These are phyloP conservation scores for Heterodera carotae DNA, from an alignment of 1,140 invertebrate species.

Conservation along the genomic window DNA sequence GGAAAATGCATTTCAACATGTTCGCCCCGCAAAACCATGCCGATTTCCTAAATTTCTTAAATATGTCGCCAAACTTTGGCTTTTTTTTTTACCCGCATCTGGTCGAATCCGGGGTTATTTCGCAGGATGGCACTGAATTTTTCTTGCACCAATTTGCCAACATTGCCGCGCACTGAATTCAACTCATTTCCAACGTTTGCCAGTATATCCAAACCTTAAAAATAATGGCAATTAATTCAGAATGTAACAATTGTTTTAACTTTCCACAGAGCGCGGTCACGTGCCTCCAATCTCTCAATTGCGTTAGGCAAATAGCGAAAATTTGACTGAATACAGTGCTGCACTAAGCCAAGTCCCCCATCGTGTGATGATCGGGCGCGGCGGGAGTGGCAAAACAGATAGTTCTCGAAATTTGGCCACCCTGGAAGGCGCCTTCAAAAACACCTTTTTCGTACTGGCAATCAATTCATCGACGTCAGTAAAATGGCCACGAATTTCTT, in stretches of 20 bases:
- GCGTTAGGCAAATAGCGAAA: too few relatives aligned
- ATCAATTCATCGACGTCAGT: not conserved
- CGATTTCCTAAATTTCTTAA: conserved; percentile 1
- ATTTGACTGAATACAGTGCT: not conserved
- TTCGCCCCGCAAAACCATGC: conserved; percentile 9
- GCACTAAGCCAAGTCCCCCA: conserved; percentile 22
- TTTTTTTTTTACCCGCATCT: not conserved
- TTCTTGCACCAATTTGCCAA: conserved; percentile 8
- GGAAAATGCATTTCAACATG: not conserved
- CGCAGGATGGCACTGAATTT: not conserved
- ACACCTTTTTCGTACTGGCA: conserved; percentile 22
- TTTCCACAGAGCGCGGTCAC: not conserved
- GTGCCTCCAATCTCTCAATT: not conserved
- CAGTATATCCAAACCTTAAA: conserved; percentile 14
- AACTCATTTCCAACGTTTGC: not conserved
- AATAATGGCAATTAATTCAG: not conserved
- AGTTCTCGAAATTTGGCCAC: conserved; percentile 2
- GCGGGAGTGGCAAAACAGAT: not conserved
- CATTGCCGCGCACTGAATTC: not conserved
- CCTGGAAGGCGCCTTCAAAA: conserved; percentile 17
- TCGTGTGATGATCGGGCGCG: conserved; percentile 12
- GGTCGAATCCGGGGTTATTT: not conserved
- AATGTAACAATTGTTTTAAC: not conserved
- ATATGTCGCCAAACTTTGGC: too few relatives aligned
- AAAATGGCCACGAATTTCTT: conserved; percentile 2